Evolutionary conservation across 2,797 vertebrate genomes (phyloP), one percentile per base, ranked within the genome.

Genomic region (Rhinichthys osculus): DNA sequence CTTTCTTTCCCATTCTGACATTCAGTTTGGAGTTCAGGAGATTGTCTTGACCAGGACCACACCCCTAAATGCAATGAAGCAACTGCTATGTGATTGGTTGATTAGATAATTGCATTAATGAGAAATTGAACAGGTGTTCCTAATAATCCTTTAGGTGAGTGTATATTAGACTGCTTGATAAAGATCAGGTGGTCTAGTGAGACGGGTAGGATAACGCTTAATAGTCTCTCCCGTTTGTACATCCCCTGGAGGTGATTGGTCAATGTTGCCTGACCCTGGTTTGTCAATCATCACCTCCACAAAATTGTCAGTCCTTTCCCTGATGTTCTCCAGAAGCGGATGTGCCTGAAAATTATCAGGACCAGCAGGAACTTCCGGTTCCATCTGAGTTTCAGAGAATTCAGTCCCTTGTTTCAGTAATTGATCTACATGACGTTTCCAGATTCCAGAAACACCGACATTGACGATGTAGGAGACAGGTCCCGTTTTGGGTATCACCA

Each of bases 401-500:
- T 35, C 3, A 16, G 23, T 3, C 7, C 33, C 11, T 7, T 35
- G 76, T n/a, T 33, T 38, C 52, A 62, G 13, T 19, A 78, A 21
- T 40, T 62, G 33, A 40, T 62, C 78, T 3, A 44, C 14, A 27
- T 67, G 62, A 9, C 8, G n/a, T 33, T 67, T 67, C 42, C 78
- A 69, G 40, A 16, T 42, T 81, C 47, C n/a, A 27, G 62, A 7
- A 21, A 10, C 23, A 10, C 19, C 62, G 62, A 81, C 27, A 0
- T 50, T 40, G 27, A 81, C 42, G 9, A 9, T 66, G 23, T 80
- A 66, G 5, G 52, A 66, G 35, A 80, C 78, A 23, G 35, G 78
- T 64, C 16, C 78, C n/a, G n/a, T 66, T 44, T 38, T 27, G 23
- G 78, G n/a, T 10, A 64, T n/a, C 13, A 80, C 78, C 11, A 80